Conservation (phyloP, 1,140 invertebrate genomes). For the Diabrotica undecimpunctata region DNA sequence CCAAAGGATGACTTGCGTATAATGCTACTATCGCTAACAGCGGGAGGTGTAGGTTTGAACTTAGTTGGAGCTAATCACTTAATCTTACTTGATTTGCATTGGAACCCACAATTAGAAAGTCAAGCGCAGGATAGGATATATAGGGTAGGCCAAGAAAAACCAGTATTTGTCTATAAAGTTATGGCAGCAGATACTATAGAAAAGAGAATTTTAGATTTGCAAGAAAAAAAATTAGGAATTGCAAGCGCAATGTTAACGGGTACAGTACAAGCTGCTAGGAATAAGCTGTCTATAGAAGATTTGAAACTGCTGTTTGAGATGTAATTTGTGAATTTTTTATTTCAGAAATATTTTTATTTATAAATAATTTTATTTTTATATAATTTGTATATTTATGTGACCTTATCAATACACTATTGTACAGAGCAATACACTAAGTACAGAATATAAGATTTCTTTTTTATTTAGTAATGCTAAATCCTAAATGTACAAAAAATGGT, state of each 20-base stretch:
- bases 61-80: constrained; percentile 87
- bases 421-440: too few species aligned
- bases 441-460: too few species aligned
- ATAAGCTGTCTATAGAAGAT: constrained; percentile 73
- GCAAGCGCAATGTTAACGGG: constrained; percentile 75
- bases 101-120: constrained; percentile 91
- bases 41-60: constrained; percentile 90
- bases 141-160: constrained; percentile 79
- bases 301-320: constrained; percentile 74
- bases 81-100: constrained; percentile 85
- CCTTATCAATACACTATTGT: too few species aligned
- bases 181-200: constrained; percentile 81
- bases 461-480: too few species aligned
- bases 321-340: too few species aligned
- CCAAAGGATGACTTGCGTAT: constrained; percentile 51
- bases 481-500: too few species aligned
- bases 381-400: too few species aligned
- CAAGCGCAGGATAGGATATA: constrained; percentile 92
- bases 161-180: constrained; percentile 84
- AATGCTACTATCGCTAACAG: constrained; percentile 78
- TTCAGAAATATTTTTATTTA: too few species aligned
- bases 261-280: constrained; percentile 52
- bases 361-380: too few species aligned
- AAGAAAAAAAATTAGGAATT: constrained; percentile 74
- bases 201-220: constrained; percentile 73